Evolutionary conservation across 2,888 invertebrate species (phyloP), one percentile per base, ranked within the genome.

Genomic region (Bedellia somnulentella): DNA sequence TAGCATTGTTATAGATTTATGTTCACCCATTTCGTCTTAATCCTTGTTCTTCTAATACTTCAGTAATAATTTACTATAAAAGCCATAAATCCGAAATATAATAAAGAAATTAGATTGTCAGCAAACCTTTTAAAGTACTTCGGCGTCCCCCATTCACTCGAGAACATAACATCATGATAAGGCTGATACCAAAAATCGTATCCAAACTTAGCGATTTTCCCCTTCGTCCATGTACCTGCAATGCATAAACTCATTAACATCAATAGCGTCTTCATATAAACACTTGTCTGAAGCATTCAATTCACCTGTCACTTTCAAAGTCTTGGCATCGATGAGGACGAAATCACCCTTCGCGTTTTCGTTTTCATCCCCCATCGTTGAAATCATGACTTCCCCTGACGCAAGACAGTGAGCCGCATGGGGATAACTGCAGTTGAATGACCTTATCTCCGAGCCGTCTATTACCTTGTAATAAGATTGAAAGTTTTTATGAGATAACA

Each of bases 141-240:
- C 1, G 98, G 98, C 0, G 86, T 81, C 1, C 93, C 95, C 96
- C 96, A 98, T 71, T 96, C 96, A 0, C 89, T 81, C 9, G 94
- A 83, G 13, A 95, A 78, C 86, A 99, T 89, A 0, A 91, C 82
- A 60, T 98, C 91, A 46, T 88, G 87, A 45, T 89, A 82, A 0
- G 97, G 97, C 53, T 98, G 96, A 57, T 97, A 97, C 97, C 97
- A 97, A 57, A 91, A 98, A 59, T 98, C 97, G 57, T 98, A 98
- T 4, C 93, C 93, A 43, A 89, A 92, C 30, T 80, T 64, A 0
- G 89, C 86, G n/a, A 57, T 53, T 39, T 80, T 71, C 1, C 87
- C 86, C 35, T 80, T 80, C 0, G 86, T 85, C 92, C 92, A 93
- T 0, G 86, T 81, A 6, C 86, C 87, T 84, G 34, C 22, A 30